A percentile compares a stretch with the other conserved stretches of the same genome.
These are phyloP conservation scores for Acridotheres tristis DNA, from an alignment of 2,797 vertebrate species.

Conservation along the genomic window DNA sequence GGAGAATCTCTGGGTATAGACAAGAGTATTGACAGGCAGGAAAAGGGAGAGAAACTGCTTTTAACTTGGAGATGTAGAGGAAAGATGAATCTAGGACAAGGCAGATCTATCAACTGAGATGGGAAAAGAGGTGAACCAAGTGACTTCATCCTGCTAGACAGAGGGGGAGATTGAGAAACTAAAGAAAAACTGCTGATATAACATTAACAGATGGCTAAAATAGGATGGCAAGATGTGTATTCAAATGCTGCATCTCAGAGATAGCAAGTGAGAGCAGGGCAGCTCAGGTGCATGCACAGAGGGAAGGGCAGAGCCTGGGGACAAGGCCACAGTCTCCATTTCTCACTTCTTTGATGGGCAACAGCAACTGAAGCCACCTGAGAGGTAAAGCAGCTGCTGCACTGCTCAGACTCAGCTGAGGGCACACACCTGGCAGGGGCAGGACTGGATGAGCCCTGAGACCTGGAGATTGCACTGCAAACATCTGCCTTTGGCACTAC, in stretches of 20 bases:
- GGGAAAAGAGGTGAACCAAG: background rate
- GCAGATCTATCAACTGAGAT: background rate
- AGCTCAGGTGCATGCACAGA: background rate
- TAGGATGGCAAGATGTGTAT: background rate
- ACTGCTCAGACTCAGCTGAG: background rate
- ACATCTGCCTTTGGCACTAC: background rate
- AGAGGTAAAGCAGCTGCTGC: background rate
- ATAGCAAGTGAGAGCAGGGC: background rate
- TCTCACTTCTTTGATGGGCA: background rate
- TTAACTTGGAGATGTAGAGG: background rate
- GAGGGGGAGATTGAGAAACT: background rate
- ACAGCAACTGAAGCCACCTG: background rate
- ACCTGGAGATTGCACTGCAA: background rate
- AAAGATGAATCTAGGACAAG: background rate
- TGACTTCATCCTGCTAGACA: background rate
- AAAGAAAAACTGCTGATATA: background rate
- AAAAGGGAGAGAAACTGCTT: background rate
- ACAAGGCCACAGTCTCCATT: background rate
- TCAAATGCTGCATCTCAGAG: background rate
- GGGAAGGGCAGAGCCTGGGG: background rate
- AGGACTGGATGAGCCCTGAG: background rate
- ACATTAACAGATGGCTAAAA: slow-evolving; percentile 7
- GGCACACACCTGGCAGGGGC: background rate
- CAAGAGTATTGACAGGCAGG: background rate
- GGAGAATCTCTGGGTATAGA: accelerated